Conservation (phyloP, 2,797 vertebrate species). For the Helostoma temminkii region DNA sequence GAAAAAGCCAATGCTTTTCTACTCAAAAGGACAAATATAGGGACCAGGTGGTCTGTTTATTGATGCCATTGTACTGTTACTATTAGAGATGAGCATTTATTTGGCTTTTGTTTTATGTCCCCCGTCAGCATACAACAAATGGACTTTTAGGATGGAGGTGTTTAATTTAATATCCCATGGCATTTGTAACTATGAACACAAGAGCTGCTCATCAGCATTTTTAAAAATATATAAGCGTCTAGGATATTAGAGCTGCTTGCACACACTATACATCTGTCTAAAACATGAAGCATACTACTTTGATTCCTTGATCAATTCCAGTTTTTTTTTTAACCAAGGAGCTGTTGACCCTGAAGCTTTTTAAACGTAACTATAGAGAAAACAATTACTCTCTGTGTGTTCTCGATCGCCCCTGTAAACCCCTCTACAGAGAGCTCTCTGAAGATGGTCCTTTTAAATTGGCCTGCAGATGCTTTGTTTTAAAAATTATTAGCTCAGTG, state of each 20-base stretch:
- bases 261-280: slow-evolving; percentile 6
- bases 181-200: slow-evolving; percentile 72
- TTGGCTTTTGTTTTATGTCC: slow-evolving; percentile 47
- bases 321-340: slow-evolving; percentile 7
- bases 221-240: slow-evolving; percentile 60
- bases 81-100: slow-evolving; percentile 66
- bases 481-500: neutral
- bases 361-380: slow-evolving; percentile 24
- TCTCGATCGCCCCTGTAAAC: slow-evolving; percentile 1
- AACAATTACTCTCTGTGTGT: slow-evolving; percentile 5
- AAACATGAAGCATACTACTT: slow-evolving; percentile 30
- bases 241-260: slow-evolving; percentile 49
- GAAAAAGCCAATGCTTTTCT: neutral
- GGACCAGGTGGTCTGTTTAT: slow-evolving; percentile 50
- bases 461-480: slow-evolving; percentile 12
- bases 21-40: slow-evolving; percentile 12
- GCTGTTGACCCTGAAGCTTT: slow-evolving; percentile 34
- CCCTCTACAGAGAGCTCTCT: neutral
- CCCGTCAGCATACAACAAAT: slow-evolving; percentile 70
- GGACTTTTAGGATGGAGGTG: slow-evolving; percentile 71
- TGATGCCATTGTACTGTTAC: slow-evolving; percentile 61
- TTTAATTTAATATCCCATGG: slow-evolving; percentile 75
- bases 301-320: slow-evolving; percentile 34
- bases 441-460: neutral
- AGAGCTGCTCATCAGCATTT: slow-evolving; percentile 70